Conservation (phyloP, 2,888 invertebrate genomes). For the Yponomeuta plumbellus region DNA sequence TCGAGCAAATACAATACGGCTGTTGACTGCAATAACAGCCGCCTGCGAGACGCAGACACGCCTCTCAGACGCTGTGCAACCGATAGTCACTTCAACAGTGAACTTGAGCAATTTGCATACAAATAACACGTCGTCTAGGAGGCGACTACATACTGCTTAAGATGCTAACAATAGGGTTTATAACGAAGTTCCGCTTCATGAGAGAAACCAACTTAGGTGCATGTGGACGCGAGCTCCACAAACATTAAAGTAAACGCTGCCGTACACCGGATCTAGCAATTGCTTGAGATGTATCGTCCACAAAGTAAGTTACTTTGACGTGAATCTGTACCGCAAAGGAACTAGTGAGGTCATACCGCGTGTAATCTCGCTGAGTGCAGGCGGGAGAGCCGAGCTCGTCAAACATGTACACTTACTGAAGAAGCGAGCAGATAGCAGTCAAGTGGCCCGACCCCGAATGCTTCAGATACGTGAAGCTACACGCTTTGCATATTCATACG, state of each 20-base stretch:
- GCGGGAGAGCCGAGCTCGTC: background rate
- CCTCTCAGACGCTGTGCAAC: background rate
- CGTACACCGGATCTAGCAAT: background rate
- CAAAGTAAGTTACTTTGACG: background rate
- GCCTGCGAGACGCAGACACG: background rate
- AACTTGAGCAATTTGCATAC: background rate
- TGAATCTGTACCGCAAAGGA: background rate
- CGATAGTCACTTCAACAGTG: background rate
- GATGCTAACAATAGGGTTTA: too few species aligned
- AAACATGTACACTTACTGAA: background rate
- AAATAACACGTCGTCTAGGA: background rate
- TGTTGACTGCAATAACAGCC: background rate
- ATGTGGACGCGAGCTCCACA: too few species aligned
- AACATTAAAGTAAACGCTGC: background rate
- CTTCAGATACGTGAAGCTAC: background rate
- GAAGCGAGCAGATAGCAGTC: background rate
- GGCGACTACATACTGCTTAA: too few species aligned
- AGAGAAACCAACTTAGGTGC: too few species aligned
- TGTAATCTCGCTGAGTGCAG: slow-evolving; percentile 12
- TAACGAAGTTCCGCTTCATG: too few species aligned
- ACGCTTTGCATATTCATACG: background rate
- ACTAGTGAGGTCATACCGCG: background rate
- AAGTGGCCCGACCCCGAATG: background rate
- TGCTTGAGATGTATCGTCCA: background rate
- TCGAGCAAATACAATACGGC: background rate